These are phyloP conservation scores for Pogona vitticeps DNA, from an alignment of 2,113 vertebrate species.

Conservation along the genomic window DNA sequence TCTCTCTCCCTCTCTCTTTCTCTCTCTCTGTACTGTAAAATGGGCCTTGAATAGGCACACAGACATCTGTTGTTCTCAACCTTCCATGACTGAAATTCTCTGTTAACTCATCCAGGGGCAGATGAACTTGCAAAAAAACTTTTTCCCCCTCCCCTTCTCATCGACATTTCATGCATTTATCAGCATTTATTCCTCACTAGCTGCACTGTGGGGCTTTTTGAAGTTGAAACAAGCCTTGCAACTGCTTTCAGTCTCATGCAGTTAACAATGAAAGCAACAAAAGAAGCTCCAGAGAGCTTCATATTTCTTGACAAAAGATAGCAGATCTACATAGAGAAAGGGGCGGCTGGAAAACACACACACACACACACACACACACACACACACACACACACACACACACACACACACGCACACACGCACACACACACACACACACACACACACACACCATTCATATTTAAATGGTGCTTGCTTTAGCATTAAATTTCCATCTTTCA, in stretches of 20 bases:
- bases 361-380: constrained; percentile 10
- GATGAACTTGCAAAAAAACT: constrained; percentile 37
- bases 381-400: neutral
- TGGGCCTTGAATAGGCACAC: constrained; percentile 10
- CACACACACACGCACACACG: neutral
- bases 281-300: constrained; percentile 64
- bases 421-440: constrained; percentile 8
- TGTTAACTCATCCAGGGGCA: constrained; percentile 32
- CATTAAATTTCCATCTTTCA: constrained; percentile 63
- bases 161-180: constrained; percentile 62
- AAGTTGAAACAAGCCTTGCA: constrained; percentile 59
- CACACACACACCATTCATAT: constrained; percentile 59
- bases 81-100: constrained; percentile 6
- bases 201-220: constrained; percentile 44
- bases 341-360: constrained; percentile 4
- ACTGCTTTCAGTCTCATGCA: constrained; percentile 58
- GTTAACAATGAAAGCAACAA: constrained; percentile 66
- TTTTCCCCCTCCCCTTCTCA: constrained; percentile 18
- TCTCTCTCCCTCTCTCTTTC: constrained; percentile 36
- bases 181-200: constrained; percentile 50
- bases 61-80: constrained; percentile 25
- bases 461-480: constrained; percentile 67
- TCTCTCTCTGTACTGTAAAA: constrained; percentile 37
- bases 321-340: constrained; percentile 27
- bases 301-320: constrained; percentile 69